Percentiles rank a stretch among this genome's conserved stretches.
These are phyloP conservation scores for Rhinogobius similis DNA, from an alignment of 2,113 vertebrate species.

Conservation along the genomic window DNA sequence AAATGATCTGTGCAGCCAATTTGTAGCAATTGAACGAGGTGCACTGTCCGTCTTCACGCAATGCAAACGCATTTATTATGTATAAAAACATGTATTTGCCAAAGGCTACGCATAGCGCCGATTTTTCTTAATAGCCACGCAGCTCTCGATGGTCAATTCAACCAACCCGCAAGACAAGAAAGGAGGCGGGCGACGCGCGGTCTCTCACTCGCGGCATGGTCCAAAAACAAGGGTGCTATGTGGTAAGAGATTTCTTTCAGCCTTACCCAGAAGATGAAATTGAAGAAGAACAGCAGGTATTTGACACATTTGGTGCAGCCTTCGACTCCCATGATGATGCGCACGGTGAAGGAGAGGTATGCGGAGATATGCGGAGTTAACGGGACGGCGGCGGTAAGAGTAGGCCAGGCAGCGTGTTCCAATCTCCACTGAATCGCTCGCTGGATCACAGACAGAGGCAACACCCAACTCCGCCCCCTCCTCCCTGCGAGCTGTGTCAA, in stretches of 20 bases:
- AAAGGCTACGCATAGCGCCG: neutral
- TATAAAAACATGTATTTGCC: neutral
- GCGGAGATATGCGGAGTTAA: neutral
- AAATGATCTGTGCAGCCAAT: neutral
- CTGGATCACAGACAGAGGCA: slow-evolving; percentile 44
- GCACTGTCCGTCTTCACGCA: neutral
- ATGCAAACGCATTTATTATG: neutral
- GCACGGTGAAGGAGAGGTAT: neutral
- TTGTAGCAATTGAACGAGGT: neutral
- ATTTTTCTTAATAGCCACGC: neutral
- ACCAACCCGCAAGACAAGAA: no score
- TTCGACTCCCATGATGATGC: slow-evolving; percentile 87
- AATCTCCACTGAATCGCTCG: neutral
- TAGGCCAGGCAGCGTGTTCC: neutral
- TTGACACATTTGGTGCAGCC: slow-evolving; percentile 97
- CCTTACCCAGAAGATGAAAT: slow-evolving; percentile 97
- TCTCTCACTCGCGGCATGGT: neutral
- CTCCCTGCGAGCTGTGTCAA: neutral
- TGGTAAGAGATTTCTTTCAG: neutral
- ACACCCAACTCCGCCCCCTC: slow-evolving; percentile 68
- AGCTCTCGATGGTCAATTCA: neutral
- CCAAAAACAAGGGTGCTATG: neutral
- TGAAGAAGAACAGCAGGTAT: slow-evolving; percentile 93
- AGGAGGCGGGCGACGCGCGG: slow-evolving; percentile 14
- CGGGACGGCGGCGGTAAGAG: neutral